These are phyloP conservation scores for Chrysodeixis includens DNA, from an alignment of 2,888 invertebrate genomes.

Conservation along the genomic window DNA sequence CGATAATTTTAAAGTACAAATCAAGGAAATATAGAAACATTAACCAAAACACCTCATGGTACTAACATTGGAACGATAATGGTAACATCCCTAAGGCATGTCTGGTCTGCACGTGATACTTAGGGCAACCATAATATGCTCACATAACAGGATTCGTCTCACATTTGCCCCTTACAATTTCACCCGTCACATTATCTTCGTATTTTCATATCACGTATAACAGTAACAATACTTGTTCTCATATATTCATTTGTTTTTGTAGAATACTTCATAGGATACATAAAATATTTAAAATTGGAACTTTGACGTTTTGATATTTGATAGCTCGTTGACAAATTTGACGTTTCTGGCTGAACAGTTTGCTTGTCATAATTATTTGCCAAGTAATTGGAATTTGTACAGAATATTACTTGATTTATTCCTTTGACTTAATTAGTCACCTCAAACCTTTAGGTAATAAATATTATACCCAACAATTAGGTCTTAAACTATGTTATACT, in stretches of 20 bases:
- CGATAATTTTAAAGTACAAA: not conserved
- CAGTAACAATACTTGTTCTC: constrained; percentile 9
- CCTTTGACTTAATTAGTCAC: not conserved
- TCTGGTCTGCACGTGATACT: constrained; percentile 45
- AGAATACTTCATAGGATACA: not conserved
- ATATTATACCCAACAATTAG: constrained; percentile 2
- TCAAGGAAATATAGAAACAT: not conserved
- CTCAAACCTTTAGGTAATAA: not conserved
- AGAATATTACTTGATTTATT: not conserved
- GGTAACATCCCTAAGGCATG: constrained; percentile 66
- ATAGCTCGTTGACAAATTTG: not conserved
- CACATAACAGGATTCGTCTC: constrained; percentile 34
- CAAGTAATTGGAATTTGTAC: not conserved
- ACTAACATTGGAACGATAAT: constrained; percentile 55
- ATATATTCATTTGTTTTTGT: constrained; percentile 14
- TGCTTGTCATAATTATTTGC: not conserved
- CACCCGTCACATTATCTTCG: constrained; percentile 31
- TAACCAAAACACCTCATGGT: constrained; percentile 25
- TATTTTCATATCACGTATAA: constrained; percentile 28
- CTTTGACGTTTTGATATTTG: no score
- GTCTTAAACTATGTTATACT: constrained; percentile 26
- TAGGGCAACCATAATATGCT: constrained; percentile 44
- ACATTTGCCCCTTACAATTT: constrained; percentile 35
- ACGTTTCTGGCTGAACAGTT: not conserved
- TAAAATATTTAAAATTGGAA: not conserved